phyloP scores from a whole-genome alignment of 1,140 invertebrate species.

The Heliconius hewitsoni region DNA sequence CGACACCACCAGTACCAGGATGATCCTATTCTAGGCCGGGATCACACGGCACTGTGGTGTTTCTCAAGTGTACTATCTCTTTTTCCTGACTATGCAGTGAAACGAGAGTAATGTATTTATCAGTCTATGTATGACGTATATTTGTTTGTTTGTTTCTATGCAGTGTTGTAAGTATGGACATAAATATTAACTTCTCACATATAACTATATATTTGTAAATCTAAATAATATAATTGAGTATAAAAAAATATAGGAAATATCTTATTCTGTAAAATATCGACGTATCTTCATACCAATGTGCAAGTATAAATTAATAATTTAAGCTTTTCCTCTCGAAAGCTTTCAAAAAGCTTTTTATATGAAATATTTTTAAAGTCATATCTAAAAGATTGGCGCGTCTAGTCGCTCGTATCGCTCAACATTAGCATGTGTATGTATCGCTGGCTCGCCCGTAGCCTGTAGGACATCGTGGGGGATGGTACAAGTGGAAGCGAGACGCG shows the following conservation, averaged over 20 bases:
- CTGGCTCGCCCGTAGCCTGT: constrained; percentile 28
- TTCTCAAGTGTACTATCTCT: no score
- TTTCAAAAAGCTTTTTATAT: constrained; percentile 2
- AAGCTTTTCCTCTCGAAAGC: neutral
- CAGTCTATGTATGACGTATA: no score
- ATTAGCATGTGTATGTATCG: constrained; percentile 41
- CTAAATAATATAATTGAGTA: neutral
- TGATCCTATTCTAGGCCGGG: no score
- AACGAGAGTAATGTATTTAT: no score
- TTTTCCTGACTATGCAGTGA: no score
- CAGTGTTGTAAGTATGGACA: no score
- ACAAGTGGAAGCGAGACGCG: neutral
- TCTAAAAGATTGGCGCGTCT: constrained; percentile 29
- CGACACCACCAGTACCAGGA: no score
- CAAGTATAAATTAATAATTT: neutral
- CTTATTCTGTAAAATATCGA: neutral
- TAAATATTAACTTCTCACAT: no score
- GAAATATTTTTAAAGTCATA: constrained; percentile 14
- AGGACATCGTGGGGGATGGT: constrained; percentile 15
- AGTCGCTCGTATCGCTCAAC: constrained; percentile 32
- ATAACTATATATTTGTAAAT: no score
- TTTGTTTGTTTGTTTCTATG: no score
- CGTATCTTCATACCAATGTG: neutral
- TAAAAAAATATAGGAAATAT: neutral
- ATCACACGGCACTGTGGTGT: no score